Evolutionary conservation across 37 sponge, comb jelly and placozoan species (phyloP).

Genomic region (Aplysina aerophoba): DNA sequence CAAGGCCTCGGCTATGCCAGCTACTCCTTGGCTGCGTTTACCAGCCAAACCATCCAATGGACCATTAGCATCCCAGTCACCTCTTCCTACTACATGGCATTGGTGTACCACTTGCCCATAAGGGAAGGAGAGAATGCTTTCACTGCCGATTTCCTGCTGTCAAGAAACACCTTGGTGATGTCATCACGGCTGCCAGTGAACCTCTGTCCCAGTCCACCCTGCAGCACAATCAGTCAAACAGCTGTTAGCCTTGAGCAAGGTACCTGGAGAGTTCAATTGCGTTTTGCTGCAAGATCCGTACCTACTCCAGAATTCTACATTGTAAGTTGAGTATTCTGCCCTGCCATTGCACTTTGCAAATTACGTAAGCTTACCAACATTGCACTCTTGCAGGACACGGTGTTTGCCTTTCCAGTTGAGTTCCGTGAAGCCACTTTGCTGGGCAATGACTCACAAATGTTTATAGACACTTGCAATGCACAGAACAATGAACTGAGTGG

Average conservation of each 20-base stretch:
- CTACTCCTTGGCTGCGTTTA: not conserved
- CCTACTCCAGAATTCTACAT: not conserved
- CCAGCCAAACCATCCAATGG: slow-evolving; percentile 10
- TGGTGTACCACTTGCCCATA: not conserved
- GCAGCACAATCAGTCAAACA: not conserved
- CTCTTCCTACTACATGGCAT: not conserved
- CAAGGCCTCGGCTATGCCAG: slow-evolving; percentile 28
- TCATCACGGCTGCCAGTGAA: not conserved
- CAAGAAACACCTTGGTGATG: not conserved
- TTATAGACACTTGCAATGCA: slow-evolving; percentile 23
- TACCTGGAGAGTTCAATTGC: not conserved
- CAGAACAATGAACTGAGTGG: not conserved
- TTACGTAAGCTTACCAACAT: no score
- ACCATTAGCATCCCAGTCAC: not conserved
- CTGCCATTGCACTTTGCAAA: no score
- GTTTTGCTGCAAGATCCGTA: not conserved
- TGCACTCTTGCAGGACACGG: not conserved
- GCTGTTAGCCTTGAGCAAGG: not conserved
- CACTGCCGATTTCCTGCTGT: not conserved
- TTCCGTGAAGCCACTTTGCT: slow-evolving; percentile 2
- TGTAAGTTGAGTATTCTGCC: no score
- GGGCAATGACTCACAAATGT: not conserved
- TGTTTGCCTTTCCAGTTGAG: not conserved
- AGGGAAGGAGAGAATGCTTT: not conserved
- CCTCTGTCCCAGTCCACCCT: slow-evolving; percentile 10